Base-by-base conservation (phyloP, 2,888 invertebrate genomes). In the Amiota minor region DNA sequence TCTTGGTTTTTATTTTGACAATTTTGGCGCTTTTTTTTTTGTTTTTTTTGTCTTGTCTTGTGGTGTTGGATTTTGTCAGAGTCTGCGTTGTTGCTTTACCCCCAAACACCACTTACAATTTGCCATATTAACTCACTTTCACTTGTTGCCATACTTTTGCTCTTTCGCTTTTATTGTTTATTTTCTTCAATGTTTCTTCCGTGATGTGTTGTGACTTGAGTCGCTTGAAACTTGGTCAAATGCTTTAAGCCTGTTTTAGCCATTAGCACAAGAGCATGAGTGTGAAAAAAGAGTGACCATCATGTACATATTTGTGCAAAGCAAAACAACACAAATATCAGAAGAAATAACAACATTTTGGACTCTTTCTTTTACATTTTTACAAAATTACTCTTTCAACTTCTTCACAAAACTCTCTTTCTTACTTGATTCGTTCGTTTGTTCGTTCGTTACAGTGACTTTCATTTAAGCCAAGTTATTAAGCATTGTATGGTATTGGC, bases 71-170 rank as follows among this genome's bases (percentile, higher is more conserved):
- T 12, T 61, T 23, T 65, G 2, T 62, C 56, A 59, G 46, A 10
- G 9, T 59, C 14, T 3, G 47, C 49, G 14, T 9, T 65, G 65
- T 45, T 65, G 11, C 16, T 1, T 50, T 16, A 79, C 80, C 77
- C 80, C 85, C 77, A n/a, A n/a, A 79, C 35, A 72, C 76, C 79
- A 77, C 76, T 35, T 35, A 35, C 35, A 35, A 35, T 47, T 18
- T 65, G 77, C 76, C 76, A 75, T 69, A 76, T 74, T 80, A 78
- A 78, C 79, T 79, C 79, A 88, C 87, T 87, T 87, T 87, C 87
- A 87, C 87, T 86, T 79, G 77, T 77, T 72, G 70, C 23, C 64
- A 67, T 61, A 67, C 62, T 47, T 72, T 70, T 23, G 14, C 23
- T 53, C 76, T 79, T 80, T 16, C 18, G 71, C 67, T 65, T 50